Evolutionary conservation across 2,113 vertebrate species (phyloP).

Genomic region (Upupa epops): DNA sequence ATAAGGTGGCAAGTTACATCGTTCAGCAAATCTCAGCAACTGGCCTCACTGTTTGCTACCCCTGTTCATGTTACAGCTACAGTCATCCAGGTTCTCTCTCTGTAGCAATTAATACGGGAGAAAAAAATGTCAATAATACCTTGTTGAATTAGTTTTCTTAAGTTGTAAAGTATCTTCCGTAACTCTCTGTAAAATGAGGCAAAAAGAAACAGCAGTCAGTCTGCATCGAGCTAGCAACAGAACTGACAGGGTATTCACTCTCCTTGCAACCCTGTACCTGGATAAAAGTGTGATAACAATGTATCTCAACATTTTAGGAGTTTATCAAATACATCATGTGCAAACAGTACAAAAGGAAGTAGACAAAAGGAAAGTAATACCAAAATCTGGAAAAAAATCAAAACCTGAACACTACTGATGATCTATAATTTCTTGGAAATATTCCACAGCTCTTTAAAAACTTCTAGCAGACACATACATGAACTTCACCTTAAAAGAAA

Average conservation of each 20-base stretch:
- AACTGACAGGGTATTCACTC: neutral
- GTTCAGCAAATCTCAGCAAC: neutral
- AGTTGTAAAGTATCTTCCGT: neutral
- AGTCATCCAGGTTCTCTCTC: neutral
- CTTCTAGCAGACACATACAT: neutral
- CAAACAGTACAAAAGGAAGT: neutral
- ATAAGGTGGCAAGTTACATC: neutral
- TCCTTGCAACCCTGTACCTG: neutral
- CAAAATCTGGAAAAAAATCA: neutral
- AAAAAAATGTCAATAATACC: neutral
- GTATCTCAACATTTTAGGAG: neutral
- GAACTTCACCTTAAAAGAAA: neutral
- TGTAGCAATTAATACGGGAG: neutral
- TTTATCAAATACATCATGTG: rapidly evolving
- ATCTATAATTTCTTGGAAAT: neutral
- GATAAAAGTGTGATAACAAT: neutral
- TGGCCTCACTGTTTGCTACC: neutral
- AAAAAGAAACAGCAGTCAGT: too few relatives aligned
- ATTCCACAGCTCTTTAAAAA: neutral
- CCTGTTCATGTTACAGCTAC: neutral
- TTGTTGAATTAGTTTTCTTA: neutral
- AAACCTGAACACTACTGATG: neutral
- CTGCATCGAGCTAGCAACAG: neutral
- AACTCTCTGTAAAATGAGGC: too few relatives aligned
- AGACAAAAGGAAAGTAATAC: neutral